Percentiles rank a stretch among this genome's conserved stretches.
phyloP scores from a whole-genome alignment of 2,888 invertebrate genomes.

The Hofmannophila pseudospretella region DNA sequence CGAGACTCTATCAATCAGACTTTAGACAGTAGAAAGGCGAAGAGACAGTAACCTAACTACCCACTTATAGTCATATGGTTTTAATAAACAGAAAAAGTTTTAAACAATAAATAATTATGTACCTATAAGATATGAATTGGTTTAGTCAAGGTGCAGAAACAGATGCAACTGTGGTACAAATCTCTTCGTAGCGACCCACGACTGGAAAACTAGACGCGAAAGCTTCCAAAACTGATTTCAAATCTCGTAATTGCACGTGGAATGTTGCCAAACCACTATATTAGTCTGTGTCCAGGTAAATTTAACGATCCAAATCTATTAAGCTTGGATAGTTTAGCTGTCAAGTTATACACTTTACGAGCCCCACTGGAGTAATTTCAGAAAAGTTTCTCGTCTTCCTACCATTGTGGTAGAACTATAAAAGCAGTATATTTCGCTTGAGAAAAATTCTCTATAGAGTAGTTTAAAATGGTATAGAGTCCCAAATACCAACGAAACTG shows the following conservation, averaged over 20 bases:
- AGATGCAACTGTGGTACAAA: neutral
- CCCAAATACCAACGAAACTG: too few relatives aligned
- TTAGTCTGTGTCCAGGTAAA: constrained; percentile 12
- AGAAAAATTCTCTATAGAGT: neutral
- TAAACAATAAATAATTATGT: too few relatives aligned
- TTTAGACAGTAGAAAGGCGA: too few relatives aligned
- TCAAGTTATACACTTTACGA: neutral
- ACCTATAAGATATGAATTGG: too few relatives aligned
- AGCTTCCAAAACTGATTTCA: constrained; percentile 23
- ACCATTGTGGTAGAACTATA: neutral
- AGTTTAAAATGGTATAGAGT: too few relatives aligned
- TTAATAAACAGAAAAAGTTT: too few relatives aligned
- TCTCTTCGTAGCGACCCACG: constrained; percentile 19
- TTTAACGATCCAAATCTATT: constrained; percentile 4
- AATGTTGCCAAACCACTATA: constrained; percentile 29
- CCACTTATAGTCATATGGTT: too few relatives aligned
- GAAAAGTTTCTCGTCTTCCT: neutral
- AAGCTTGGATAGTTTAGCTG: neutral
- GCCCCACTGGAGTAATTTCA: neutral
- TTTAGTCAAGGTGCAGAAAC: too few relatives aligned
- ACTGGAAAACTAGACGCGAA: constrained; percentile 36
- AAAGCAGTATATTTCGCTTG: too few relatives aligned
- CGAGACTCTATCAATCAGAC: too few relatives aligned
- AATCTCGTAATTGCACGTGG: constrained; percentile 29
- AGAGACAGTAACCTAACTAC: too few relatives aligned